Base-by-base conservation (phyloP, 2,797 vertebrate genomes). In the Bovichtus diacanthus region DNA sequence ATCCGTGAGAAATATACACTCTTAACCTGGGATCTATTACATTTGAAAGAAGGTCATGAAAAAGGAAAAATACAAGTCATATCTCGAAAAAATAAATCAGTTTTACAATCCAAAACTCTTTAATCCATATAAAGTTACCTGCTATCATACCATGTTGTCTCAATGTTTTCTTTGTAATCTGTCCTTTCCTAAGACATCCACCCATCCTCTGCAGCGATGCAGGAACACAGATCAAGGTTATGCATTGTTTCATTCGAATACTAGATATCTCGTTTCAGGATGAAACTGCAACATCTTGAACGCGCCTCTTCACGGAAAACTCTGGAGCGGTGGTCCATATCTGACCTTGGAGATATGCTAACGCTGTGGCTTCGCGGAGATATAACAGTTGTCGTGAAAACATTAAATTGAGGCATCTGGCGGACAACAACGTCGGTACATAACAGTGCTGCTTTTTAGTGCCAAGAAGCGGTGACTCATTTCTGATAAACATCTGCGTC, bases 401-500 rank as follows among this genome's bases (percentile, higher is more conserved):
- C 84, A 89, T 90, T 89, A 77, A 83, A 86, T 78, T 90, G 90
- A 93, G 90, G 76, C 92, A 92, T 93, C 92, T 95, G 94, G 94
- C 90, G 88, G 85, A 92, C 89, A 90, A 79, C 84, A 88, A 86
- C n/a, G 87, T 82, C 81, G 87, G 87, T 83, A 92, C 91, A 90
- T 93, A 93, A 93, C 87, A 88, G 87, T 43, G 69, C 80, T 77
- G 86, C 75, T 44, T 80, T 87, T 62, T 31, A 64, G 87, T 74
- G 84, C 86, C 84, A 82, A 83, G 70, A 78, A 84, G 80, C 55
- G 74, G 88, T 93, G 93, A 93, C 92, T 95, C 91, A 93, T 90
- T 93, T 92, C 87, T 93, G 93, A 95, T 95, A 93, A 95, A 95
- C 94, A 94, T 95, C 93, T 95, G 94, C 91, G 88, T 91, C 88